Evolutionary conservation across 2,888 invertebrate species (phyloP).

Genomic region (Vannuccia rotundouncinata): DNA sequence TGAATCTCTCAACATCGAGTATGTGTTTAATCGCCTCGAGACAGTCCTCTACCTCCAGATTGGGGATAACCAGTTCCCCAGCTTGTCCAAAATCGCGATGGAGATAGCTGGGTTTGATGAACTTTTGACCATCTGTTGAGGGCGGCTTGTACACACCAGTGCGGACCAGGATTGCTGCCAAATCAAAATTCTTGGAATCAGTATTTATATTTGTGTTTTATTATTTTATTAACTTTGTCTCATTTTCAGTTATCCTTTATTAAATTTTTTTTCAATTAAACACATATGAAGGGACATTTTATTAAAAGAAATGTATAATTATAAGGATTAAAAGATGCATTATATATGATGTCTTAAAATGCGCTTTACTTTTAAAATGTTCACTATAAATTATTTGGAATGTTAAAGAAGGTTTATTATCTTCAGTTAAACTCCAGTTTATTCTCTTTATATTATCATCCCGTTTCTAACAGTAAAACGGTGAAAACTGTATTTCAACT

Average conservation of each 20-base stretch:
- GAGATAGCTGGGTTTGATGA: conserved; percentile 10
- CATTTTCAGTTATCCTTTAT: neutral
- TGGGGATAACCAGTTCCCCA: conserved; percentile 20
- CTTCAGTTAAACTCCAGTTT: too few species aligned
- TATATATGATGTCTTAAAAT: too few species aligned
- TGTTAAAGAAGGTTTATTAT: too few species aligned
- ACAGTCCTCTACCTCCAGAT: conserved; percentile 27
- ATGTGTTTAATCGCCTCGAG: conserved; percentile 19
- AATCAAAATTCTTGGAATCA: neutral
- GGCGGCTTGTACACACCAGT: conserved; percentile 30
- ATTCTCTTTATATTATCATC: too few species aligned
- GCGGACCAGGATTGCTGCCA: conserved; percentile 22
- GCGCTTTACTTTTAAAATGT: too few species aligned
- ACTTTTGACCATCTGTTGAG: neutral
- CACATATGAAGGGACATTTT: too few species aligned
- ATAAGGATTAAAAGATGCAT: too few species aligned
- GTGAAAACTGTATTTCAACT: too few species aligned
- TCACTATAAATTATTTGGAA: too few species aligned
- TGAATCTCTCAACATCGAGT: conserved; percentile 3
- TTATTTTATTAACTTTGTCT: neutral
- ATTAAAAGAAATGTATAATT: too few species aligned
- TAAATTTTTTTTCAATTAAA: too few species aligned
- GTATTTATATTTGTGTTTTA: neutral
- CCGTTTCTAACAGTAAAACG: too few species aligned
- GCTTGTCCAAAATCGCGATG: conserved; percentile 26